Base-by-base conservation (phyloP, 2,888 invertebrate genomes). In the Oegoconia quadripuncta region DNA sequence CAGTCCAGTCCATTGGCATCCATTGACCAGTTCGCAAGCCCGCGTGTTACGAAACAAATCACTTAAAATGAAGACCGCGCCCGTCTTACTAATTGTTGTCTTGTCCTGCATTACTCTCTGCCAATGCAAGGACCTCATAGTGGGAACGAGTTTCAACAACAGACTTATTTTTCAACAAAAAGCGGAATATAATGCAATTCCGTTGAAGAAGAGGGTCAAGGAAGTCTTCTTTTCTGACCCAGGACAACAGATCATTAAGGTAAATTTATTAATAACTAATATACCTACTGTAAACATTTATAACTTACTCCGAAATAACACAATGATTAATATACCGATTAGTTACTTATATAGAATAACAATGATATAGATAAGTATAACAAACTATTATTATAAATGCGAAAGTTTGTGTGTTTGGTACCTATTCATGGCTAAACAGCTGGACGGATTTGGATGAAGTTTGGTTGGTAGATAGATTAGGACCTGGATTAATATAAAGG, bases 221-320 rank as follows among this genome's bases (percentile, higher is more conserved):
- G 86, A 87, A 55, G 75, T 76, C 12, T 87, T 87, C 58, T 87
- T 45, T 44, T 75, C 77, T 1, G 86, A 87, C 46, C 75, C 86
- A 1, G 82, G 78, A 29, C 84, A 87, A 39, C 84, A 84, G 61
- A 69, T 76, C 39, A 83, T 87, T 37, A 87, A 83, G 84, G 86
- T 86, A 67, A 52, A 27, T 25, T 7, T 20, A 14, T 16, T 31
- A 18, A 26, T 18, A 12, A 17, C 17, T 25, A 33, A 30, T 16
- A 11, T 15, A 26, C n/a, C 3, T 29, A 12, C 9, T 16, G 20
- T 29, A 32, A 29, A 36, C 32, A 5, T 12, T n/a, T 6, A 11
- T 27, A 27, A 13, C 13, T 9, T 27, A 7, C 7, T 13, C n/a
- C n/a, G n/a, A n/a, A n/a, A n/a, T n/a, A n/a, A n/a, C n/a, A n/a